These are phyloP conservation scores for Melinaea menophilus DNA, from an alignment of 2,888 invertebrate genomes.

Conservation along the genomic window DNA sequence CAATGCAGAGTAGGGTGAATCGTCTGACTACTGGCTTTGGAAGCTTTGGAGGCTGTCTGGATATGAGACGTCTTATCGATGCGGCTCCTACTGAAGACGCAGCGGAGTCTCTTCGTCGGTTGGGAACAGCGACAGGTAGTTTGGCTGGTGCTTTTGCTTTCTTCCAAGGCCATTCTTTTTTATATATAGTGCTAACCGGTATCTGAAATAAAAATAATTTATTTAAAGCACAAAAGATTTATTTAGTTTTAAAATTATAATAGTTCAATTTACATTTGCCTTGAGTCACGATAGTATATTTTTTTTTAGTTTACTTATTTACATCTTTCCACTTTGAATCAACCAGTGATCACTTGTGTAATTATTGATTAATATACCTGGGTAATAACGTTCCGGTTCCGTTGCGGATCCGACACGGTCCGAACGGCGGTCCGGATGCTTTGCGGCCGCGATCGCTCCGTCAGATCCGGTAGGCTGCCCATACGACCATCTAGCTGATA, in stretches of 20 bases:
- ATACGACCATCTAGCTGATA: constrained; percentile 44
- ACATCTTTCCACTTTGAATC: too few species aligned
- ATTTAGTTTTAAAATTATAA: too few species aligned
- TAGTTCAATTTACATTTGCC: too few species aligned
- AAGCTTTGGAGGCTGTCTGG: constrained; percentile 70
- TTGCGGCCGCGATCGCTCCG: constrained; percentile 70
- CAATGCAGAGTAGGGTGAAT: constrained; percentile 75
- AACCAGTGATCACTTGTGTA: neutral
- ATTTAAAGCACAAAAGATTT: neutral
- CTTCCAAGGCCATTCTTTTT: constrained; percentile 73
- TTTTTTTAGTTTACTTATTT: too few species aligned
- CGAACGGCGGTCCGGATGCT: constrained; percentile 58
- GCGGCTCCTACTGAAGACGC: constrained; percentile 86
- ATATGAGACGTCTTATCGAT: constrained; percentile 85
- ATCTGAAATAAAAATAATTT: constrained; percentile 42
- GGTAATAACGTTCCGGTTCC: constrained; percentile 55
- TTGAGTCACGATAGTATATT: too few species aligned
- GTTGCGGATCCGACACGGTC: constrained; percentile 69
- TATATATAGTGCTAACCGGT: constrained; percentile 65
- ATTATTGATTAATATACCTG: constrained; percentile 43
- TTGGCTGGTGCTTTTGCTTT: constrained; percentile 54
- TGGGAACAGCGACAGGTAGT: constrained; percentile 39
- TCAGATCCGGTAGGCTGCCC: constrained; percentile 76
- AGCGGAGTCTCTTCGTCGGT: constrained; percentile 81
- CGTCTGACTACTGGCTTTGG: constrained; percentile 68